Evolutionary conservation across 35 echinoderm and acorn worm species (phyloP).

Genomic region (Acanthaster planci): DNA sequence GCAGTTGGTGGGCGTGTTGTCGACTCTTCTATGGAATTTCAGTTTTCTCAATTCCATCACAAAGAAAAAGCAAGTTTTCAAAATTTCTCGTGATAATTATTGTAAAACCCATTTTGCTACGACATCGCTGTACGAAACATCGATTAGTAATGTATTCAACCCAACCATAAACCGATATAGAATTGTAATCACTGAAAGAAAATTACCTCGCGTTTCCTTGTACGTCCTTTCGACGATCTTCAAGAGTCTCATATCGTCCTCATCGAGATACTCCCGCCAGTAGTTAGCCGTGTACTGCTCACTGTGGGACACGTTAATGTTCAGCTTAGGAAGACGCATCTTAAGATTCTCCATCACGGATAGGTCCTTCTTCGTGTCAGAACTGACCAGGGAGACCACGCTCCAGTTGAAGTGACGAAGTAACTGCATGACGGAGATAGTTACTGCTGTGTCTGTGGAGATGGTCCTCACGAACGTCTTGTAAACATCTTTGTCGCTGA

Average conservation of each 20-base stretch:
- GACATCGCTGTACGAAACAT: too few relatives aligned
- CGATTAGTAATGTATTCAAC: too few relatives aligned
- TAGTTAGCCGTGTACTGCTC: not conserved
- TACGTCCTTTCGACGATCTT: conserved; percentile 64
- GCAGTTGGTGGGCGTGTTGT: too few relatives aligned
- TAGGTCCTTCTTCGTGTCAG: not conserved
- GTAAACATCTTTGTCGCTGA: conserved; percentile 82
- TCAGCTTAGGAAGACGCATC: not conserved
- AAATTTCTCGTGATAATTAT: too few relatives aligned
- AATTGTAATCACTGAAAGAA: not conserved
- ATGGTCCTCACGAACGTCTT: conserved; percentile 88
- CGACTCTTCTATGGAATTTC: too few relatives aligned
- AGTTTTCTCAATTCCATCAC: too few relatives aligned
- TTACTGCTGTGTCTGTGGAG: conserved; percentile 67
- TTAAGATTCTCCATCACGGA: conserved; percentile 28
- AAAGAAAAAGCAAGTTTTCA: too few relatives aligned
- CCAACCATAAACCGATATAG: too few relatives aligned
- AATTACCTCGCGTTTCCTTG: conserved; percentile 62
- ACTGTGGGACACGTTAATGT: not conserved
- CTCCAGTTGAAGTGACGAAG: conserved; percentile 81
- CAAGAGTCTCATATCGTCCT: not conserved
- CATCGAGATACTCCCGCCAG: not conserved
- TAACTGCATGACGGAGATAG: conserved; percentile 50
- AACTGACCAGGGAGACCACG: conserved; percentile 65
- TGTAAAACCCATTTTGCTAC: too few relatives aligned